Conservation (phyloP, 1,140 invertebrate genomes). For the Melipona quadrifasciata region DNA sequence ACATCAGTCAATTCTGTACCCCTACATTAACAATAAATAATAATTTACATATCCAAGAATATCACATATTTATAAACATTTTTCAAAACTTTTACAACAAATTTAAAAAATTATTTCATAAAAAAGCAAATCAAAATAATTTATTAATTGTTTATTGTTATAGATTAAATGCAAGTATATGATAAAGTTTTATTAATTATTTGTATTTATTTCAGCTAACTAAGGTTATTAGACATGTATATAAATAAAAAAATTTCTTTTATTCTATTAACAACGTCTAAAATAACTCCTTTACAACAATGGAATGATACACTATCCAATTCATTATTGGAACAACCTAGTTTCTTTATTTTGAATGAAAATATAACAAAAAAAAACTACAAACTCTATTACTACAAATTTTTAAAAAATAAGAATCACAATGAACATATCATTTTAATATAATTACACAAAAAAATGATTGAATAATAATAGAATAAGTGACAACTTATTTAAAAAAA, state of each 20-base stretch:
- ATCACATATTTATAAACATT: neutral
- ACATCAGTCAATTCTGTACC: conserved; percentile 91
- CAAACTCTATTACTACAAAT: neutral
- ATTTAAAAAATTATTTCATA: neutral
- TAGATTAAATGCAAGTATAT: neutral
- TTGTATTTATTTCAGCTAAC: neutral
- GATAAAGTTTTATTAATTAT: neutral
- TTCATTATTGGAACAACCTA: neutral
- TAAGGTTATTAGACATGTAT: no score
- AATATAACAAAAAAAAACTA: neutral
- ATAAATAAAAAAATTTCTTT: neutral
- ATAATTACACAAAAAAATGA: neutral
- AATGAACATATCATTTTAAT: conserved; percentile 27
- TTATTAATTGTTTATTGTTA: neutral
- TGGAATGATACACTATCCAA: no score
- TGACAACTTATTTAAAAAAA: neutral
- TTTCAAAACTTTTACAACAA: neutral
- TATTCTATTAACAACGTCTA: neutral
- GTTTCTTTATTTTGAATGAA: neutral
- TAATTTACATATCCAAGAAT: neutral
- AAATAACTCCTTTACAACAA: neutral
- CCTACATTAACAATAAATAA: conserved; percentile 83
- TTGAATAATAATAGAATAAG: neutral
- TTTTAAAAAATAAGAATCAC: neutral
- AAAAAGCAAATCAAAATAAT: neutral